Evolutionary conservation across 2,113 vertebrate species (phyloP), one percentile per base, ranked within the genome.

Genomic region (Erythrocercus mccallii): DNA sequence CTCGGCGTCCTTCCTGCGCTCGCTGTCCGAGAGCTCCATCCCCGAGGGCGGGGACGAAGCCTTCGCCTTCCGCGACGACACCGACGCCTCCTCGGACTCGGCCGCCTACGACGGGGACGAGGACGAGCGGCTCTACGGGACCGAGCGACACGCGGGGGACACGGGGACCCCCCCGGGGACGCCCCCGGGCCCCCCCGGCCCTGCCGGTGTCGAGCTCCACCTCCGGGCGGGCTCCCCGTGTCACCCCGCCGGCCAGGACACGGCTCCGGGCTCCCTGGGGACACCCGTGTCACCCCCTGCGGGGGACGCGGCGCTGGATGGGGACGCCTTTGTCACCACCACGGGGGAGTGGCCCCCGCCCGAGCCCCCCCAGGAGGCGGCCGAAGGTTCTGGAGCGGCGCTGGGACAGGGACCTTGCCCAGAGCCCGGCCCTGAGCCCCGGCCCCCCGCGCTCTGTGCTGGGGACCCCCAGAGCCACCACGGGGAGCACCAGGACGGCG

Each of bases 11-110:
- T 99, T 99, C 96, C 98, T 99, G 81, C 99, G 98, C 95, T 99
- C 99, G 0, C 98, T 99, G 80, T 99, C 99, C 0, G 99, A 99
- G 92, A 99, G 98, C 62, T 99, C 99, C 78, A 99, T 99, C 92
- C 98, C 99, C 1, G 99, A 99, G 89, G 99, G 99, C 1, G 92
- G 99, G 86, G 99, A 99, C 2, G 99, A 99, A 79, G 98, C 99
- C 42, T 99, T 99, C 7, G 99, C 99, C 93, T 99, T 98, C 96
- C 98, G 97, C 44, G 99, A 99, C 1, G 99, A 99, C 92, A 98
- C 99, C n/a, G 99, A 99, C 0, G 99, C 99, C 17, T 99, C 99
- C 65, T 98, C 99, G 2, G 99, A 99, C 97, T 99, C 99, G 0
- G 98, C 98, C 10, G 99, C 99, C 33, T 99, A 99, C 24, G 97